phyloP scores from a whole-genome alignment of 2,113 vertebrate species.

The Etia nguti region DNA sequence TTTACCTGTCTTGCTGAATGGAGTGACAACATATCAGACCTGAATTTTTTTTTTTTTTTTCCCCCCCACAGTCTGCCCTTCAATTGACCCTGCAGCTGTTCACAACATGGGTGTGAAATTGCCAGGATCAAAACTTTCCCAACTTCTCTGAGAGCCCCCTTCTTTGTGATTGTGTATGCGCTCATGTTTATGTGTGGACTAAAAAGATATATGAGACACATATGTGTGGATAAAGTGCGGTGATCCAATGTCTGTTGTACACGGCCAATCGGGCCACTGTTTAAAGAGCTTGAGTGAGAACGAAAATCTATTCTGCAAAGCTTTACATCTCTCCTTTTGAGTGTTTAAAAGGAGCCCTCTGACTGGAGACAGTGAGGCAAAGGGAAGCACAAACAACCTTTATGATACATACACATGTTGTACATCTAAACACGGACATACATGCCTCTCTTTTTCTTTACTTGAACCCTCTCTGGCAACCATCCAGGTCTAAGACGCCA shows the following conservation, averaged over 20 bases:
- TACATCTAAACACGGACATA: background rate
- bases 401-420: background rate
- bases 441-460: background rate
- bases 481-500: slow-evolving; percentile 16
- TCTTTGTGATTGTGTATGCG: background rate
- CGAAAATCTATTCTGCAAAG: background rate
- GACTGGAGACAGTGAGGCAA: background rate
- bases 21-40: background rate
- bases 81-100: slow-evolving; percentile 16
- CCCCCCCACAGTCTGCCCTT: background rate
- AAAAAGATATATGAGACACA: background rate
- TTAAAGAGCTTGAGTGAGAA: background rate
- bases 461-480: background rate
- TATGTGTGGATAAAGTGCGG: background rate
- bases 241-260: background rate
- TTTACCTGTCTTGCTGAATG: background rate
- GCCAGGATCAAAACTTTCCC: background rate
- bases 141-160: background rate
- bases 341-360: background rate
- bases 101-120: slow-evolving; percentile 19
- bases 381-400: background rate
- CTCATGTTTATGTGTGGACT: background rate
- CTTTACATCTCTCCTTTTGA: background rate
- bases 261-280: background rate
- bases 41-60: background rate